Evolutionary conservation across 1,140 invertebrate species (phyloP), one percentile per base, ranked within the genome.

Genomic region (Chlorops oryzae): DNA sequence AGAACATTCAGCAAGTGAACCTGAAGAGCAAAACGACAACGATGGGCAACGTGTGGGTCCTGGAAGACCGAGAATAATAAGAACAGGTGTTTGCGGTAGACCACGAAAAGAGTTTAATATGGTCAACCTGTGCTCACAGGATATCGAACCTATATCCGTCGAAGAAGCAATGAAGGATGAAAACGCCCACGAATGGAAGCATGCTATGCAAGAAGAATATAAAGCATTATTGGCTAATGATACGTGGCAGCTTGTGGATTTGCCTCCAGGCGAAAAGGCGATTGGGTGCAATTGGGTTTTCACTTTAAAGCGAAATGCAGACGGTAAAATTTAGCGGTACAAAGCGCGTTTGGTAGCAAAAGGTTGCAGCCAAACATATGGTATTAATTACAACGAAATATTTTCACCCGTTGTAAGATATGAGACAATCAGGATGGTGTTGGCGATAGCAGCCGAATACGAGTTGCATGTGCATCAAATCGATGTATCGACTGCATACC

Each of bases 271-370:
- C 21, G 12, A 35, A 27, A 57, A 49, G 24, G 15, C 44, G 22
- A 39, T 59, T 3, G 22, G 35, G 21, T 46, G n/a, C 15, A 57
- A 51, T 47, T 59, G 55, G 55, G 51, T 58, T 2, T 58, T 48
- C 24, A 55, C 52, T 48, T 50, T 50, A 18, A 73, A 69, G 53
- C n/a, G 20, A 20, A 39, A 60, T 28, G 20, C 32, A 18, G 38
- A 56, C 20, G 58, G 57, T 28, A 47, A 47, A 3, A 42, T 55
- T 23, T 15, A 34, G 27, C 25, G 27, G 37, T 63, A 64, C 50
- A 76, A 73, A 47, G 73, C 73, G 10, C 55, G 73, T 41, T 55
- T 74, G 21, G 70, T 76, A 9, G 63, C 62, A 5, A 63, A 61
- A 44, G 72, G 72, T 13, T 74, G 48, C 51, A 28, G 28, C 6